phyloP scores from a whole-genome alignment of 2,888 invertebrate genomes.

The Miltochrista miniata region DNA sequence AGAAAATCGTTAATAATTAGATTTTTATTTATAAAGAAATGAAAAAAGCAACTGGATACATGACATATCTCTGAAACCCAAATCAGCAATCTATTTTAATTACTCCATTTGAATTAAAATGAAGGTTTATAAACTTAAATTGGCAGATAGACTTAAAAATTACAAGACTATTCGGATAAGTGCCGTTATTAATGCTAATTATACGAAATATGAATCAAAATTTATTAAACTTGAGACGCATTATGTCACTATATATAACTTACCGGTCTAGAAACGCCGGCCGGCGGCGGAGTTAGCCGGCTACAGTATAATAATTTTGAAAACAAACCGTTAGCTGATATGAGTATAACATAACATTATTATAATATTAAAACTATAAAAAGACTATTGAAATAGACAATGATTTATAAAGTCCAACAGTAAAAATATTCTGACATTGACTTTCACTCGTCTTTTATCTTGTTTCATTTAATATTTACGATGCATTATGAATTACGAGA shows the following conservation, averaged over 20 bases:
- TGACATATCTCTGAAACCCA: not conserved
- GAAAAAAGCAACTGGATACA: not conserved
- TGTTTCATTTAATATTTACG: no score
- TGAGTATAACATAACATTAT: not conserved
- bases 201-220: not conserved
- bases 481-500: no score
- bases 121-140: no score
- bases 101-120: no score
- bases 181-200: not conserved
- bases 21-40: not conserved
- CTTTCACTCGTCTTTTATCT: no score
- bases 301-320: conserved; percentile 1
- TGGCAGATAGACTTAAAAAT: no score
- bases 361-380: not conserved
- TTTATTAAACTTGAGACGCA: not conserved
- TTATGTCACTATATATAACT: conserved; percentile 1
- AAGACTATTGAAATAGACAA: not conserved
- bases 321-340: not conserved
- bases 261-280: conserved; percentile 6
- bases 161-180: no score
- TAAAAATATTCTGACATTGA: not conserved
- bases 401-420: not conserved
- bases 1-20: not conserved
- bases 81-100: not conserved
- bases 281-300: conserved; percentile 6